These are phyloP conservation scores for Clarias magur DNA, from an alignment of 2,113 vertebrate species.

Conservation along the genomic window DNA sequence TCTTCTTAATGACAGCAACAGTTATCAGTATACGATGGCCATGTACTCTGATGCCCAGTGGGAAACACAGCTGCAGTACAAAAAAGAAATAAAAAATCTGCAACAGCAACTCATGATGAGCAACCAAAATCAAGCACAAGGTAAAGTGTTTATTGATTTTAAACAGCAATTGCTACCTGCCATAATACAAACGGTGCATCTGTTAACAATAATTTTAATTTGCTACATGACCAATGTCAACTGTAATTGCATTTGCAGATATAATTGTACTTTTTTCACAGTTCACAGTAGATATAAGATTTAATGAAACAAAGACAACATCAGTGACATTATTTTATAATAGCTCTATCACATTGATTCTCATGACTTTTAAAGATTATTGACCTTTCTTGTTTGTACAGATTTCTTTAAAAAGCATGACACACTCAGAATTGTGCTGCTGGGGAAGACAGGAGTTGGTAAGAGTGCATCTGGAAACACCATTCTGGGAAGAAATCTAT, in stretches of 20 bases:
- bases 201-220: no score
- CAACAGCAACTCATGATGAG: not conserved
- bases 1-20: not conserved
- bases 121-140: not conserved
- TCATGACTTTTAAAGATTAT: not conserved
- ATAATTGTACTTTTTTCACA: not conserved
- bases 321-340: not conserved
- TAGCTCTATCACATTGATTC: not conserved
- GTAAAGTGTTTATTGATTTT: not conserved
- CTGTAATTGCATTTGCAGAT: not conserved
- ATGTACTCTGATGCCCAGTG: not conserved
- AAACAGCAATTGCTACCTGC: not conserved
- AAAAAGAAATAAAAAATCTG: not conserved
- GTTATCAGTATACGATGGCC: not conserved
- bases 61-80: not conserved
- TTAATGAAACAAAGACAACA: not conserved
- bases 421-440: constrained; percentile 53
- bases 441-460: constrained; percentile 62
- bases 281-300: not conserved
- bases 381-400: not conserved
- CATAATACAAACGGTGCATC: no score
- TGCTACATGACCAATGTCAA: not conserved
- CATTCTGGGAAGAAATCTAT: constrained; percentile 48
- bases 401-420: not conserved
- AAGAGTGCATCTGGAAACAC: constrained; percentile 66